These are phyloP conservation scores for Periophthalmus magnuspinnatus DNA, from an alignment of 2,797 vertebrate species.

Conservation along the genomic window DNA sequence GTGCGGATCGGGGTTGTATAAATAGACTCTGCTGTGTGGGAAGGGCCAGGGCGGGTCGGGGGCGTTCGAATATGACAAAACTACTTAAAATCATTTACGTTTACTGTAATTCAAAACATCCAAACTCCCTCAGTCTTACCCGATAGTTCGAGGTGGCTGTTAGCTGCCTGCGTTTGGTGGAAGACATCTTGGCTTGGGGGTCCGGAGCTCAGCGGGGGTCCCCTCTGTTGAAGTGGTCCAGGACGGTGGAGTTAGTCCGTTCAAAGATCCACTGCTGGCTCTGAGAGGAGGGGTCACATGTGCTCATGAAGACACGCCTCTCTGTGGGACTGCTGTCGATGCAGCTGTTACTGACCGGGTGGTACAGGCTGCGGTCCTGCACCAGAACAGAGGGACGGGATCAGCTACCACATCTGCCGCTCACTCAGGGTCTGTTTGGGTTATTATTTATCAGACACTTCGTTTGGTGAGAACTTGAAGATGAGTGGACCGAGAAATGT, in stretches of 20 bases:
- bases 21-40: too few relatives aligned
- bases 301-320: slow-evolving; percentile 89
- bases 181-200: slow-evolving; percentile 17
- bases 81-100: too few relatives aligned
- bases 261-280: slow-evolving; percentile 95
- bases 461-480: too few relatives aligned
- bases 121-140: slow-evolving; percentile 17
- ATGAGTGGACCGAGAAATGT: too few relatives aligned
- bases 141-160: slow-evolving; percentile 21
- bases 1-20: too few relatives aligned
- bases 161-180: slow-evolving; percentile 8
- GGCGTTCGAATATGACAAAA: too few relatives aligned
- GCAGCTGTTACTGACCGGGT: slow-evolving; percentile 91
- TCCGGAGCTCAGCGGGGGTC: slow-evolving; percentile 58
- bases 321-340: slow-evolving; percentile 85
- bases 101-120: too few relatives aligned
- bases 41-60: too few relatives aligned
- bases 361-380: slow-evolving; percentile 90
- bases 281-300: slow-evolving; percentile 81
- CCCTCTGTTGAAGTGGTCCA: slow-evolving; percentile 85
- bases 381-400: neutral
- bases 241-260: slow-evolving; percentile 87
- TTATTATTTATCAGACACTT: too few relatives aligned
- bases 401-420: neutral
- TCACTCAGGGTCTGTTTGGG: too few relatives aligned